Conservation (phyloP, 2,888 invertebrate genomes). For the Amblyjoppa fuscipennis region DNA sequence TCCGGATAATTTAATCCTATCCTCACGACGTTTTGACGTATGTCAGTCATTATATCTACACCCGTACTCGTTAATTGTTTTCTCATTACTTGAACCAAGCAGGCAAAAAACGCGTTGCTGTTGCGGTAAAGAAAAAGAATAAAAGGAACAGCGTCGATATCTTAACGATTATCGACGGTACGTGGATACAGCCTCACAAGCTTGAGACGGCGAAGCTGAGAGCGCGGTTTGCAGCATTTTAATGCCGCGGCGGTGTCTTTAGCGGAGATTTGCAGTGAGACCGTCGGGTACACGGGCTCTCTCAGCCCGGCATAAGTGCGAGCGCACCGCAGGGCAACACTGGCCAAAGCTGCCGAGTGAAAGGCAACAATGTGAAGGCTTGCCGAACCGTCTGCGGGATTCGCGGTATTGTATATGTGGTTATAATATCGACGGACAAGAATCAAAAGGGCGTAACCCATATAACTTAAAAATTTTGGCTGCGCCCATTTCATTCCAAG, state of each 20-base stretch:
- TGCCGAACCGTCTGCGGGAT: slow-evolving; percentile 59
- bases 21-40: no score
- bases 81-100: background rate
- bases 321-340: slow-evolving; percentile 13
- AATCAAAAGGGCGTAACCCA: no score
- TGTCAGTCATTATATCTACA: background rate
- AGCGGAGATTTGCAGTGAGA: slow-evolving; percentile 4
- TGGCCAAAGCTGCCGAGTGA: slow-evolving; percentile 76
- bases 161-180: slow-evolving; percentile 2
- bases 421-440: slow-evolving; percentile 1
- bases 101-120: background rate
- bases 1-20: no score
- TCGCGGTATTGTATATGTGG: slow-evolving; percentile 14
- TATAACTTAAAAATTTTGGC: no score
- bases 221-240: background rate
- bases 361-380: slow-evolving; percentile 83
- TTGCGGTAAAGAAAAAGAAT: background rate
- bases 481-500: no score
- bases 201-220: background rate
- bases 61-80: background rate
- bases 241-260: background rate
- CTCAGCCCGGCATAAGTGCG: background rate
- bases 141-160: background rate
- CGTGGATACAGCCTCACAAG: background rate
- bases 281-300: background rate